Base-by-base conservation (phyloP, 2,113 vertebrate species). In the Anseranas semipalmata region DNA sequence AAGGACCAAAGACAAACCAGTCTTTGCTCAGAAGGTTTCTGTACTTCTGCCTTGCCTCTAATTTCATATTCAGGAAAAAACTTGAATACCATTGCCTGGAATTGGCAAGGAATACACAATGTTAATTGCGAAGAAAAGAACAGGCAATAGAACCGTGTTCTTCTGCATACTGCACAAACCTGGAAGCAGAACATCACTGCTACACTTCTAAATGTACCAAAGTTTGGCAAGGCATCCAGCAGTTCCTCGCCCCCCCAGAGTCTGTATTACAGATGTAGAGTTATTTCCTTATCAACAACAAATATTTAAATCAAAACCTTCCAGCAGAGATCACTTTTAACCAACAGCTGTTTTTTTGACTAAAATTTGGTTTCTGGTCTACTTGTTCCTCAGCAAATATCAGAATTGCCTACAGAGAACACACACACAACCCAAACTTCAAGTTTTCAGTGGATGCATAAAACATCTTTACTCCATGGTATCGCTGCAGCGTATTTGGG, bases 181-280 rank as follows among this genome's bases (percentile, higher is more conserved):
- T 32, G 25, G 46, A 89, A 87, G 4, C 3, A 71, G 18, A 81
- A 59, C n/a, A 33, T 50, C 0, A 33, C 46, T 77, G 6, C 16
- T 45, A 12, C 6, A 1, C 2, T 55, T 71, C 18, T 63, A 76
- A 77, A 77, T 4, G 45, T 3, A 45, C 2, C 2, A 58, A 74
- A 73, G 35, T 48, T 39, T 46, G 20, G 3, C 27, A 76, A 83
- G n/a, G 3, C 59, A 48, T 37, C 16, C 22, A 60, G 14, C 16
- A 70, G 3, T 50, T 13, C 15, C n/a, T n/a, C n/a, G n/a, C n/a
- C n/a, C n/a, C n/a, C 0, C 19, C 58, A 5, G 12, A 52, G 28
- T 48, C 81, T 75, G 0, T 41, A 12, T 66, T 67, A 30, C 2
- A 3, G 10, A 21, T 1, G 2, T 18, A 62, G 16, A 84, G 37